Evolutionary conservation across 2,797 vertebrate species (phyloP), one percentile per base, ranked within the genome.

Genomic region (Spinus olivaceus): DNA sequence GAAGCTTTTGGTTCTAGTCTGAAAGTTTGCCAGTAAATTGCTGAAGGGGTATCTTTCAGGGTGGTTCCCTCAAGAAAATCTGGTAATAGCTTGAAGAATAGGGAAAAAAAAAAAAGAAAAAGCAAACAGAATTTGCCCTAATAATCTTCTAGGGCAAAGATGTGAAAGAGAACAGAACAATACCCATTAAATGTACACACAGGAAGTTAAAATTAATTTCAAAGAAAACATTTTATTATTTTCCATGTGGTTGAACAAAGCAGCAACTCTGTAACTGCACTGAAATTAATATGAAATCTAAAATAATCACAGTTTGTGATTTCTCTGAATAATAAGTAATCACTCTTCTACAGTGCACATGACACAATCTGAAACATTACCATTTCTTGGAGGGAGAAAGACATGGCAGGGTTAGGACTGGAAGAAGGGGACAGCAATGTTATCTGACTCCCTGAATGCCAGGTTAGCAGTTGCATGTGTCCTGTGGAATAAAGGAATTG

Each of bases 151-250:
- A 88, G 22, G 23, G 22, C 41, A 88, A 86, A 81, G 56, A 69
- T 12, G 6, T 50, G 49, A 70, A 70, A 86, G 46, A 90, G 27
- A 65, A 10, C 33, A 74, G 16, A 20, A n/a, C 9, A 64, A 76
- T 19, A 54, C 4, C 32, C 56, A 70, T 15, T 37, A 84, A 47
- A 87, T 6, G 6, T 54, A 84, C 42, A 70, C 64, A 73, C 8
- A 63, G 5, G 30, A 77, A 49, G 37, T 63, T 57, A 81, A 60
- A 46, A 53, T 82, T 73, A 73, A 79, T 77, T 92, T 93, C 64
- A 80, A 90, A 90, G 30, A 76, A 81, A 90, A 53, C 49, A 32
- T 53, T 93, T 92, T 92, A 88, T 94, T 96, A 76, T 79, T 81
- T 84, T 39, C n/a, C 18, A 6, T 42, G 71, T 77, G 41, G 51